phyloP scores from a whole-genome alignment of 2,113 vertebrate genomes.

The Lophura nycthemera region DNA sequence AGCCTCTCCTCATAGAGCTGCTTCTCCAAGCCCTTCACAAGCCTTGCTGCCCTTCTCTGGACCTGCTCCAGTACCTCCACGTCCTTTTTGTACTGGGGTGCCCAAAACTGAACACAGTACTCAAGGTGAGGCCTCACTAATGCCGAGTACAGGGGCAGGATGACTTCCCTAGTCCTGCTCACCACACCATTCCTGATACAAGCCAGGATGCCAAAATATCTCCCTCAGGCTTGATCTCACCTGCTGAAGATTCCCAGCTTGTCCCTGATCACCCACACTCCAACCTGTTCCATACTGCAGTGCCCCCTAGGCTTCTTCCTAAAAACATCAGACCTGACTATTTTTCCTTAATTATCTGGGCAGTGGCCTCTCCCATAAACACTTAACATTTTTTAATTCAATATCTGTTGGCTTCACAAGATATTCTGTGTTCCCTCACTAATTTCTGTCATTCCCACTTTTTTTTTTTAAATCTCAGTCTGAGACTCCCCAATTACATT shows the following conservation, averaged over 20 bases:
- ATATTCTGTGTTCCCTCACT: background rate
- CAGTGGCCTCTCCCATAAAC: background rate
- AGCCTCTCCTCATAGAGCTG: no score
- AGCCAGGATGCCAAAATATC: background rate
- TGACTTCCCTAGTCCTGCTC: no score
- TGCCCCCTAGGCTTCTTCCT: background rate
- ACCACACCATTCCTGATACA: no score
- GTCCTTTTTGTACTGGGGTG: no score
- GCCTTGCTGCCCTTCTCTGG: no score
- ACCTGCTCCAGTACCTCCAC: no score
- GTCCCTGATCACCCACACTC: background rate
- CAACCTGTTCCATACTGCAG: background rate
- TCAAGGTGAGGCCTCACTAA: no score
- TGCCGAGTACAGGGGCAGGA: no score
- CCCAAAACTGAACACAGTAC: no score
- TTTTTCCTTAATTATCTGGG: background rate
- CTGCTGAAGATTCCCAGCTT: background rate
- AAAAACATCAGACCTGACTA: background rate
- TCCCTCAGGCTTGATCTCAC: background rate
- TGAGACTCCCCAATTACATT: background rate
- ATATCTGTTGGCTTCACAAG: background rate
- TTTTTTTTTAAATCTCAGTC: background rate
- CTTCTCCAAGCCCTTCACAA: no score
- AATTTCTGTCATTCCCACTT: background rate
- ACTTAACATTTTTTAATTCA: background rate